phyloP scores from a whole-genome alignment of 1,140 invertebrate species.

The Lordiphosa stackelbergi region DNA sequence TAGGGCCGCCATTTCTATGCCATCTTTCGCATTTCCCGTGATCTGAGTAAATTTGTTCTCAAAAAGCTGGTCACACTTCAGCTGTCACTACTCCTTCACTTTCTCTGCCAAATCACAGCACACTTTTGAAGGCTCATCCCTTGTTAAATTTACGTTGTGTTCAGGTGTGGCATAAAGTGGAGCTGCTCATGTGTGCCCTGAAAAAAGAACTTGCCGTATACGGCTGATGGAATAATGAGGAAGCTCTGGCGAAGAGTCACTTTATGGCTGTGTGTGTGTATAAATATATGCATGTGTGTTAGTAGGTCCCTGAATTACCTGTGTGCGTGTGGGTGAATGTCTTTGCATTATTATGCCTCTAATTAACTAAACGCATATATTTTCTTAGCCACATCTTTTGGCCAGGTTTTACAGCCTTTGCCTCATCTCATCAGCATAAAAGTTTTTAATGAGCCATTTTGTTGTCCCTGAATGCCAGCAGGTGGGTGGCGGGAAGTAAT shows the following conservation, averaged over 20 bases:
- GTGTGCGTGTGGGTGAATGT: constrained; percentile 18
- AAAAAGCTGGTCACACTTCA: too few relatives aligned
- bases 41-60: too few relatives aligned
- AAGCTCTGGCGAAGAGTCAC: constrained; percentile 20
- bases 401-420: constrained; percentile 35
- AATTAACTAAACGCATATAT: constrained; percentile 61
- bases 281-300: constrained; percentile 9
- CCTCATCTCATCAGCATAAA: constrained; percentile 68
- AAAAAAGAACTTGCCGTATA: too few relatives aligned
- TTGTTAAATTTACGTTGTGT: too few relatives aligned
- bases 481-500: background rate
- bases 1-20: too few relatives aligned
- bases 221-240: constrained; percentile 10
- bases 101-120: background rate
- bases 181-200: too few relatives aligned
- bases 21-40: too few relatives aligned
- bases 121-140: too few relatives aligned
- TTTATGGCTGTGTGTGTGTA: constrained; percentile 8
- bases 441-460: constrained; percentile 75
- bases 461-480: constrained; percentile 19
- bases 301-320: constrained; percentile 28
- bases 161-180: too few relatives aligned
- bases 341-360: constrained; percentile 56
- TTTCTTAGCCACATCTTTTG: constrained; percentile 39
- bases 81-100: too few relatives aligned